A percentile compares a stretch with the other conserved stretches of the same genome.
phyloP scores from a whole-genome alignment of 2,888 invertebrate species.

The Hyalella azteca region DNA sequence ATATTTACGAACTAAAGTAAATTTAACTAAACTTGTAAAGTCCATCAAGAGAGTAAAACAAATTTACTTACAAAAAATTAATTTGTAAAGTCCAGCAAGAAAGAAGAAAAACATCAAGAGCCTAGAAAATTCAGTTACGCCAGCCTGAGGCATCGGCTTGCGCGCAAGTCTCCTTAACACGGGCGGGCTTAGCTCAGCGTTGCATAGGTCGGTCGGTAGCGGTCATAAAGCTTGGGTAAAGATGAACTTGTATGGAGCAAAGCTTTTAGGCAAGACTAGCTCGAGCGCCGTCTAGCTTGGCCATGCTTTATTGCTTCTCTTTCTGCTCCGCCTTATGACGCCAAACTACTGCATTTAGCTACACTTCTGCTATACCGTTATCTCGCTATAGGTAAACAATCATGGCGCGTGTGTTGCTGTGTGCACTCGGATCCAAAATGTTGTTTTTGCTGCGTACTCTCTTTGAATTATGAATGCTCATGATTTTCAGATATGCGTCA shows the following conservation, averaged over 20 bases:
- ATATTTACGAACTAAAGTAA: too few relatives aligned
- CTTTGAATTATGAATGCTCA: too few relatives aligned
- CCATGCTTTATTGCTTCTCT: constrained; percentile 24
- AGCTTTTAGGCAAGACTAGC: constrained; percentile 16
- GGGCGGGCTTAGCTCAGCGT: background rate
- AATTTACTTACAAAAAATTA: too few relatives aligned
- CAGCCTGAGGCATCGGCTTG: too few relatives aligned
- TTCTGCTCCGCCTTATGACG: background rate
- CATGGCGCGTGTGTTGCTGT: background rate
- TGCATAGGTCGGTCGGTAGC: background rate
- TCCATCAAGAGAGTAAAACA: too few relatives aligned
- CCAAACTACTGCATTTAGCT: background rate
- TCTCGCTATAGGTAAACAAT: background rate
- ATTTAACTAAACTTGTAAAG: too few relatives aligned
- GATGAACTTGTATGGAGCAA: constrained; percentile 35
- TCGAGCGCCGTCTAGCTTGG: background rate
- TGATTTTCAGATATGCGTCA: too few relatives aligned
- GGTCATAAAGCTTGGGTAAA: background rate
- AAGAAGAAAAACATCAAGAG: too few relatives aligned
- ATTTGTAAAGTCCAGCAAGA: too few relatives aligned
- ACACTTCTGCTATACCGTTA: background rate
- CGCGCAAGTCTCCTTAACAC: background rate
- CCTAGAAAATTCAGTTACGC: too few relatives aligned
- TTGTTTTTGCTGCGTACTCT: too few relatives aligned
- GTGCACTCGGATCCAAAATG: too few relatives aligned